Base-by-base conservation (phyloP, 2,888 invertebrate genomes). In the Galerucella calmariensis region DNA sequence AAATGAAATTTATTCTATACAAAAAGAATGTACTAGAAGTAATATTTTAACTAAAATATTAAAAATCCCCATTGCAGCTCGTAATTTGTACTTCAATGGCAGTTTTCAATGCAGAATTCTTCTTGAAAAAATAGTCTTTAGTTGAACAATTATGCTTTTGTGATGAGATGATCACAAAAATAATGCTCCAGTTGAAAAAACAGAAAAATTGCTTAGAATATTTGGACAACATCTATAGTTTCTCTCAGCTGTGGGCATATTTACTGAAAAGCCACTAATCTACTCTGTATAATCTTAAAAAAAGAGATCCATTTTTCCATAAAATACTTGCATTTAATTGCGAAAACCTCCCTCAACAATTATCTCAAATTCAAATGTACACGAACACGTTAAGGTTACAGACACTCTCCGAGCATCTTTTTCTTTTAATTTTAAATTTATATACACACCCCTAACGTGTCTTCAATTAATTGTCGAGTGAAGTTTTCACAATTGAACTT, bases 261-360 rank as follows among this genome's bases (percentile, higher is more conserved):
- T 68, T n/a, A 51, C 35, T 62, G 69, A 77, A 78, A 79, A 69
- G 74, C 75, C 73, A 77, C 79, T 80, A 81, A 63, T 74, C 79
- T 80, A 76, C 27, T 76, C 77, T 74, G 67, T 73, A 71, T 61
- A 72, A 77, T 71, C 53, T 75, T 77, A 78, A 76, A 78, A 73
- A 80, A 72, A 80, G 81, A 82, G 81, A 82, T 82, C 81, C 79
- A 80, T 79, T 78, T 73, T 72, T 76, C 72, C 75, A 76, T 74
- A 75, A 75, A 77, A 76, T 73, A 75, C 69, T 65, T 65, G 35
- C 35, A 62, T 65, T 62, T 6, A 44, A 24, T 44, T 35, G 44
- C 63, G 20, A 65, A 20, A 65, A 65, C 46, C 63, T 46, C 63
- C 27, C 6, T 5, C 44, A 48, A 65, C 46, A 56, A 56, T 56